Evolutionary conservation across 2,113 vertebrate species (phyloP).

Genomic region (Microcebus lehilahytsara): DNA sequence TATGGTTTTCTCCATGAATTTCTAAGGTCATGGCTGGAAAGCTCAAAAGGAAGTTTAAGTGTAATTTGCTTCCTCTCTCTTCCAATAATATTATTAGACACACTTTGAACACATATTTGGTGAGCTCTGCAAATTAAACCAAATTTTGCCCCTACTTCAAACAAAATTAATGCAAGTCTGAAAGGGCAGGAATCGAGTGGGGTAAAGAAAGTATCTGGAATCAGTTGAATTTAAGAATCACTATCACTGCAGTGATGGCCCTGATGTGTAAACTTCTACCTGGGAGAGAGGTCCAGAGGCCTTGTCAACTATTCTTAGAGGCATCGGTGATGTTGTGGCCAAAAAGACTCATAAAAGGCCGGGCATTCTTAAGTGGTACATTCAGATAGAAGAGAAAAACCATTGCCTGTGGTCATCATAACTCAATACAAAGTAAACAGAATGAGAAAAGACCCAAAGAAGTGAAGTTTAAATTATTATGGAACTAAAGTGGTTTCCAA

Average conservation of each 20-base stretch:
- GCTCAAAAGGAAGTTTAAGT: slow-evolving; percentile 66
- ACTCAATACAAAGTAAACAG: background rate
- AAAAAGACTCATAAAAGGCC: background rate
- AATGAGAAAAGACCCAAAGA: background rate
- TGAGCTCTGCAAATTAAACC: slow-evolving; percentile 63
- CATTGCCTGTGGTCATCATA: background rate
- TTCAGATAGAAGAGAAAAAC: slow-evolving; percentile 21
- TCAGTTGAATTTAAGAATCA: slow-evolving; percentile 29
- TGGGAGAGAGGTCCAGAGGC: background rate
- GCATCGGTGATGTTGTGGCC: background rate
- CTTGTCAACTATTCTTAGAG: background rate
- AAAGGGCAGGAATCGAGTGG: slow-evolving; percentile 54
- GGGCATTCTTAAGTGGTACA: background rate
- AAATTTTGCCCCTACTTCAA: slow-evolving; percentile 58
- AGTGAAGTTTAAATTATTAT: background rate
- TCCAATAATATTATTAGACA: slow-evolving; percentile 65
- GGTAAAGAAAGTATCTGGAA: slow-evolving; percentile 40
- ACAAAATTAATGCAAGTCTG: slow-evolving; percentile 60
- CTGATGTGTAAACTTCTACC: background rate
- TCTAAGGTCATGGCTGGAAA: slow-evolving; percentile 65
- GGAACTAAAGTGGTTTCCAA: background rate
- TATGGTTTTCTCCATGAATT: slow-evolving; percentile 63
- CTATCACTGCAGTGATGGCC: background rate
- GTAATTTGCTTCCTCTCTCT: slow-evolving; percentile 68
- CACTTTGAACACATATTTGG: slow-evolving; percentile 69